A percentile compares a stretch with the other conserved stretches of the same genome.
Evolutionary conservation across 2,113 vertebrate genomes (phyloP).

Genomic region (Syngnathus typhle): DNA sequence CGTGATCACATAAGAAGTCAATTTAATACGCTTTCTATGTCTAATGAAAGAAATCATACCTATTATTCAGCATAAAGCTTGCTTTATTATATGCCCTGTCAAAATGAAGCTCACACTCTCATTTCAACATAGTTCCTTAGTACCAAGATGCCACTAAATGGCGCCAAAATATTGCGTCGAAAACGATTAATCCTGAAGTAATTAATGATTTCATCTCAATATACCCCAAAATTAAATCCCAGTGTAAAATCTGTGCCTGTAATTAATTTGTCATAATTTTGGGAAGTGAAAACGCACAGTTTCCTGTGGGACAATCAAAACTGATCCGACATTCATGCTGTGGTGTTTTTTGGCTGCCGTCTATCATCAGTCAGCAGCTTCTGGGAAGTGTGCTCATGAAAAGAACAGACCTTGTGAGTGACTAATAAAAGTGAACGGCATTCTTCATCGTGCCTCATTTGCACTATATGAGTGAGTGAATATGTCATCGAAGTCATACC

Average conservation of each 20-base stretch:
- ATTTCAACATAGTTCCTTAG: too few relatives aligned
- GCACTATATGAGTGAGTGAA: neutral
- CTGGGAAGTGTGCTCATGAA: neutral
- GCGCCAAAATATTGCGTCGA: neutral
- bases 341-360: neutral
- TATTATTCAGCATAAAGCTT: neutral
- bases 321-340: too few relatives aligned
- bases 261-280: too few relatives aligned
- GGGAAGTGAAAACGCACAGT: too few relatives aligned
- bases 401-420: neutral
- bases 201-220: too few relatives aligned
- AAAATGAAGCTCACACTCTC: too few relatives aligned
- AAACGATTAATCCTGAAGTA: too few relatives aligned
- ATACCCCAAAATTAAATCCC: too few relatives aligned
- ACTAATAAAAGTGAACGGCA: neutral
- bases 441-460: neutral
- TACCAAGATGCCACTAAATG: neutral
- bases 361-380: neutral
- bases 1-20: neutral
- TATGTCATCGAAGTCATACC: conserved; percentile 6
- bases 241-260: too few relatives aligned
- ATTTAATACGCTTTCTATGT: neutral
- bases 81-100: too few relatives aligned
- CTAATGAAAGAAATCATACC: neutral
- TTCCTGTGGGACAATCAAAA: too few relatives aligned